These are phyloP conservation scores for Seriola aureovittata DNA, from an alignment of 2,113 vertebrate genomes.

Conservation along the genomic window DNA sequence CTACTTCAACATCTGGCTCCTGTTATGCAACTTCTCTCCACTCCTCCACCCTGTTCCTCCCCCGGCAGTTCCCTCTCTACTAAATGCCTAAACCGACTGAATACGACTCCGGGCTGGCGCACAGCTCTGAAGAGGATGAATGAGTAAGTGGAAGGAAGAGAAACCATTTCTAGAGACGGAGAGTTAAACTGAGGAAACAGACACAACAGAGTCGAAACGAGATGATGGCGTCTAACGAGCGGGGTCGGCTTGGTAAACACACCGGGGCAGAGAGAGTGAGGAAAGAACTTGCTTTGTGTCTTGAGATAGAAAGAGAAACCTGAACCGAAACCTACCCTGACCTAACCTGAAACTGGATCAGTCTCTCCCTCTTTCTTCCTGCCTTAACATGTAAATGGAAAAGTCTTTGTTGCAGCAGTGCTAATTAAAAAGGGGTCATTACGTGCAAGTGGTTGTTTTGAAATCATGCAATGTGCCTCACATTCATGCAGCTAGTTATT, in stretches of 20 bases:
- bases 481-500: no score
- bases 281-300: constrained; percentile 11
- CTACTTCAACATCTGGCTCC: constrained; percentile 47
- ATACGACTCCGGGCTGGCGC: not conserved
- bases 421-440: not conserved
- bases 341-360: constrained; percentile 13
- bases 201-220: not conserved
- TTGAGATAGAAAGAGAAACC: not conserved
- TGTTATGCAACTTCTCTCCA: constrained; percentile 24
- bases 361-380: not conserved
- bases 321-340: not conserved
- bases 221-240: not conserved
- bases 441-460: not conserved
- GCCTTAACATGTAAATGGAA: not conserved
- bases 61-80: not conserved
- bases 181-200: not conserved
- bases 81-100: not conserved
- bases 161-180: not conserved
- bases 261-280: not conserved
- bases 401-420: not conserved
- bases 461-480: no score
- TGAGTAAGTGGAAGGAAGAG: constrained; percentile 1
- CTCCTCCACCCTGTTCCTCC: not conserved
- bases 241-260: not conserved
- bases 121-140: not conserved